Percentiles rank a stretch among this genome's conserved stretches.
phyloP scores from a whole-genome alignment of 1,140 invertebrate species.

The Pectinophora gossypiella region DNA sequence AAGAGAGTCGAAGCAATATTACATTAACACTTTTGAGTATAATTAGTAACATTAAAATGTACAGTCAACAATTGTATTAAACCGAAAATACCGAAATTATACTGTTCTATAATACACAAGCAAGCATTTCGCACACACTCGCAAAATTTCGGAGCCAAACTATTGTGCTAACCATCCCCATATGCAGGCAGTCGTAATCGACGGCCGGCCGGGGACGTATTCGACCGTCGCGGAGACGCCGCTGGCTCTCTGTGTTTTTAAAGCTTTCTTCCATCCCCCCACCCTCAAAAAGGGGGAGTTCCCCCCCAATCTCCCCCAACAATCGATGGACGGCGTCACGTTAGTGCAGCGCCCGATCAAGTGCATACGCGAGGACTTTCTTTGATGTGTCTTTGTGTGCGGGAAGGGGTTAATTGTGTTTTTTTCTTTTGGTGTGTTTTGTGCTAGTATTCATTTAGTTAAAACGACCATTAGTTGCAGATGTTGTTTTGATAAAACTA shows the following conservation, averaged over 20 bases:
- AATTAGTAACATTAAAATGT: too few species aligned
- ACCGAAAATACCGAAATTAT: too few species aligned
- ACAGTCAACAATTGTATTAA: too few species aligned
- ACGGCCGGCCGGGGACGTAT: slow-evolving; percentile 64
- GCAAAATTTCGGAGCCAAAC: too few species aligned
- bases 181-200: slow-evolving; percentile 56
- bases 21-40: too few species aligned
- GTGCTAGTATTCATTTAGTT: not conserved
- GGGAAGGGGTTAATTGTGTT: slow-evolving; percentile 16
- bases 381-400: slow-evolving; percentile 49
- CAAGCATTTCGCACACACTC: too few species aligned
- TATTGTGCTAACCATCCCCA: slow-evolving; percentile 33
- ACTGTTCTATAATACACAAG: too few species aligned
- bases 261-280: slow-evolving; percentile 47
- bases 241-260: slow-evolving; percentile 54
- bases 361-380: slow-evolving; percentile 58
- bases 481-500: not conserved
- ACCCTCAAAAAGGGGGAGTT: slow-evolving; percentile 13
- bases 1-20: too few species aligned
- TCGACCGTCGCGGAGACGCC: slow-evolving; percentile 58
- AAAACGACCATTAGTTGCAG: not conserved
- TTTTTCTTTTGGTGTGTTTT: slow-evolving; percentile 1
- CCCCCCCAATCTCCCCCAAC: slow-evolving; percentile 23
- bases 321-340: slow-evolving; percentile 59
- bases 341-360: slow-evolving; percentile 50